These are phyloP conservation scores for Macquaria ambigua DNA, from an alignment of 2,113 vertebrate genomes.

Conservation along the genomic window DNA sequence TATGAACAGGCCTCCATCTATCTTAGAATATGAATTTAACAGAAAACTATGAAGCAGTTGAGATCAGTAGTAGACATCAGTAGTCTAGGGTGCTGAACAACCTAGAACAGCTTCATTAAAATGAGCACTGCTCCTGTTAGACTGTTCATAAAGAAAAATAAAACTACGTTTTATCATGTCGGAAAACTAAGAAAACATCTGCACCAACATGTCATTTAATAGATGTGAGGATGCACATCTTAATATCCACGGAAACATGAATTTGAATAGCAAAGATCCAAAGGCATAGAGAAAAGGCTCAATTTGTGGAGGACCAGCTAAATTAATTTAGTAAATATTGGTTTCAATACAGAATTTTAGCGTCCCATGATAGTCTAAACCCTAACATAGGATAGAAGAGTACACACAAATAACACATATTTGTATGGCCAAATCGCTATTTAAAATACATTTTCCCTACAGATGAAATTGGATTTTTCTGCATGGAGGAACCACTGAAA, in stretches of 20 bases:
- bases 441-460: not conserved
- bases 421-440: not conserved
- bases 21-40: not conserved
- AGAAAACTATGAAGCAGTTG: not conserved
- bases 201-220: not conserved
- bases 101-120: not conserved
- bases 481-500: not conserved
- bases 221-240: not conserved
- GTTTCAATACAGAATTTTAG: not conserved
- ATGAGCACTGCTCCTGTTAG: not conserved
- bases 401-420: not conserved
- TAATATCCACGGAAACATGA: not conserved
- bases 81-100: not conserved
- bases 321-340: not conserved
- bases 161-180: too few species aligned
- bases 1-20: not conserved
- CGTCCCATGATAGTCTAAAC: not conserved
- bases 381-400: not conserved
- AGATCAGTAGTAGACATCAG: not conserved
- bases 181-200: not conserved
- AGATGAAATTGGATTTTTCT: not conserved
- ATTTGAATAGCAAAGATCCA: not conserved
- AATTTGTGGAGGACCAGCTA: too few species aligned
- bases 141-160: too few species aligned
- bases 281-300: not conserved